Conservation (phyloP, 2,113 vertebrate genomes). For the Daphoenositta chrysoptera region DNA sequence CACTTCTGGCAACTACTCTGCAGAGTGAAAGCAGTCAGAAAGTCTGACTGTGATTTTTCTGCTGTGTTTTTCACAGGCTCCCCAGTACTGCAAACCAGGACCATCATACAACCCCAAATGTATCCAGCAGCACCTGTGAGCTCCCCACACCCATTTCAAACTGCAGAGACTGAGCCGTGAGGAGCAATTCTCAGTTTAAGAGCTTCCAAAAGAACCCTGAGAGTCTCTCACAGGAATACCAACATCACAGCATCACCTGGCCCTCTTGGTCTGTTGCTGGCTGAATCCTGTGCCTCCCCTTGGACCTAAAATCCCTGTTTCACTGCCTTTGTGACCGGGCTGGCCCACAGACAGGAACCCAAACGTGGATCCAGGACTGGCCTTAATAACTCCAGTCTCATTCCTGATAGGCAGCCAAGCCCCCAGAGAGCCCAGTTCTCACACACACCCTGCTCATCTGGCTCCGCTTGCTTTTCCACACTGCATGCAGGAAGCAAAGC, state of each 20-base stretch:
- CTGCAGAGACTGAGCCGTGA: neutral
- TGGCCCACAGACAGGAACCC: neutral
- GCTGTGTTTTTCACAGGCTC: neutral
- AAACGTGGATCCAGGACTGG: neutral
- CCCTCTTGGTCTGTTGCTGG: neutral
- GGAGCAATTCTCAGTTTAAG: neutral
- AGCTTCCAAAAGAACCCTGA: neutral
- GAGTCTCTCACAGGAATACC: neutral
- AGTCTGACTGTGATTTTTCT: neutral
- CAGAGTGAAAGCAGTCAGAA: neutral
- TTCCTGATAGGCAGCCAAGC: neutral
- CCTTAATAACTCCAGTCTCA: neutral
- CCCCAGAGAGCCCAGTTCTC: neutral
- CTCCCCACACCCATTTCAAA: neutral
- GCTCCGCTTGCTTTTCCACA: neutral
- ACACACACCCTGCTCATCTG: neutral
- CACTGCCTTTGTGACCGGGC: neutral
- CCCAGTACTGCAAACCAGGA: neutral
- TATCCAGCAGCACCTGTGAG: neutral
- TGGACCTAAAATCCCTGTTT: neutral
- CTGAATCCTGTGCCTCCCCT: neutral
- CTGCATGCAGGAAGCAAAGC: neutral
- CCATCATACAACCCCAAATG: neutral
- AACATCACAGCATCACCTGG: neutral
- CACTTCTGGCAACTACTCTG: neutral